phyloP scores from a whole-genome alignment of 2,113 vertebrate species.

The Neolamprologus tretocephalus region DNA sequence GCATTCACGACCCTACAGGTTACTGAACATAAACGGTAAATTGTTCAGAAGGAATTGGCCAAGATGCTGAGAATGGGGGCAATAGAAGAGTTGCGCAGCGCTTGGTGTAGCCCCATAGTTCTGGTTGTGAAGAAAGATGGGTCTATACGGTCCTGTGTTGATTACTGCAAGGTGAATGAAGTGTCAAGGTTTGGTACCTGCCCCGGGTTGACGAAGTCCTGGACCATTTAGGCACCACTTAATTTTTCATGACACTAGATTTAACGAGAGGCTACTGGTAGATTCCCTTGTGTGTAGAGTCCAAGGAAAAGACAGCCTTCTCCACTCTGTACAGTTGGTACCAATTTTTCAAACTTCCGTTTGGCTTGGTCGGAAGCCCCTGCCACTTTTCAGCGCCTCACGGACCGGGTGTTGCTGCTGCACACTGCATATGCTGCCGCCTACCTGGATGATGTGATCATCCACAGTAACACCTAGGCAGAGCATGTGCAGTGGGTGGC shows the following conservation, averaged over 20 bases:
- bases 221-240: neutral
- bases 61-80: neutral
- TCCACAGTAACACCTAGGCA: neutral
- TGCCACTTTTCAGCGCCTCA: neutral
- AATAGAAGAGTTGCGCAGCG: accelerated
- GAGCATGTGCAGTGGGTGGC: neutral
- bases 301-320: neutral
- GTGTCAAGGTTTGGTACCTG: neutral
- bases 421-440: neutral
- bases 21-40: neutral
- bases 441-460: neutral
- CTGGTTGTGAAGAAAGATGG: neutral
- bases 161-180: neutral
- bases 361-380: accelerated
- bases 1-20: neutral
- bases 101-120: neutral
- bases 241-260: neutral
- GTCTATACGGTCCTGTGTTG: neutral
- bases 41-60: neutral
- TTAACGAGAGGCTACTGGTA: neutral
- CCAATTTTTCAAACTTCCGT: neutral
- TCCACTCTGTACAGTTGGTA: neutral
- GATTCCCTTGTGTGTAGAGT: neutral
- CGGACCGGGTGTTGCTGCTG: accelerated
- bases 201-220: neutral